Base-by-base conservation (phyloP, 2,797 vertebrate species). In the Orientallactaga sibirica region DNA sequence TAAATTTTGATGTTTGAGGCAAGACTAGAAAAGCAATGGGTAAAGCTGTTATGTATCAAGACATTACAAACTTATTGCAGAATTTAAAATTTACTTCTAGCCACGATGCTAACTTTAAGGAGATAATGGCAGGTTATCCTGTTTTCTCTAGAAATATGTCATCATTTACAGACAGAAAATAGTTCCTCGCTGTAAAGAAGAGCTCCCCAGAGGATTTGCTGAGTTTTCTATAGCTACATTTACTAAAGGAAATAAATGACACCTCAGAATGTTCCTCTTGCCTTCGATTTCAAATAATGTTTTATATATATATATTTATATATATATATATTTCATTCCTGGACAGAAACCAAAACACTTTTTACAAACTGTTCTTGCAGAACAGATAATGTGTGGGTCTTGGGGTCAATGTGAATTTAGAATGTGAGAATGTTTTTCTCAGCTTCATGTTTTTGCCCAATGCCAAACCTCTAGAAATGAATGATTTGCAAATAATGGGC, bases 231-330 rank as follows among this genome's bases (percentile, higher is more conserved):
- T 74, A 58, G 68, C 24, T 22, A 88, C 61, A 80, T 80, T 78
- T 58, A 61, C 75, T 92, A 89, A 95, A 71, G 73, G 89, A 91
- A 88, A 95, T 78, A 88, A 86, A 94, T 89, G 91, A 67, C 58
- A 62, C 90, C 84, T 48, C 19, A 68, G 48, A 79, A 19, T 52
- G 62, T 37, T 68, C 61, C 66, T 22, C 18, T 87, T 64, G 6
- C 58, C 15, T 86, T 85, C 88, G 80, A 41, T 91, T 83, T 89
- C 64, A 92, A 93, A 84, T 52, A n/a, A 84, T 58, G 7, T 68
- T n/a, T n/a, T n/a, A n/a, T n/a, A n/a, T n/a, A n/a, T n/a, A n/a
- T n/a, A 27, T 89, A 91, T 93, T 70, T 18, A 41, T 78, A 16
- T 22, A 12, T 41, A 73, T 67, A 43, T 88, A 86, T 89, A 37